Evolutionary conservation across 2,113 vertebrate species (phyloP), one percentile per base, ranked within the genome.

Genomic region (Rousettus leschenaultii): DNA sequence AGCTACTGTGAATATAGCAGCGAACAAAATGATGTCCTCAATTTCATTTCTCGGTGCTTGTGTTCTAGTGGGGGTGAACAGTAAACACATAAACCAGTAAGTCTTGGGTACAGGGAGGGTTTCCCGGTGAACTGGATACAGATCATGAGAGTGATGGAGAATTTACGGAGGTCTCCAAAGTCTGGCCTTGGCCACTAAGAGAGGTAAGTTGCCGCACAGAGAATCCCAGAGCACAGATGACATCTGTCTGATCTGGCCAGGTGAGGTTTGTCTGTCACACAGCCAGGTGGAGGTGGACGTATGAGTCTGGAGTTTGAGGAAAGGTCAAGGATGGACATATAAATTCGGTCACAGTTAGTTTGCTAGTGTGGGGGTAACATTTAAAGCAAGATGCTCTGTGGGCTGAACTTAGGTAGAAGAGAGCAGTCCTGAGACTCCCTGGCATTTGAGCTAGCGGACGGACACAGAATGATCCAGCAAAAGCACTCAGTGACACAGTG

Each of bases 211-310:
- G 30, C 22, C 7, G 2, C 15, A 53, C 59, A 80, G n/a, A 15
- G 48, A 16, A 77, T 1, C 24, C 0, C 7, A 0, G 38, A 3
- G 28, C 28, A 7, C 30, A 5, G 21, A 18, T n/a, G 43, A 6
- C 33, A 45, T 28, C 53, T 35, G 35, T 55, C 55, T 61, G 6
- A 21, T 59, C 57, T 2, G 19, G 19, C 33, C 43, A 82, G 3
- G 6, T 33, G 22, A 22, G 26, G 21, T 43, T 40, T 30, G 40
- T 21, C 75, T 30, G 5, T 38, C 10, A 13, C 21, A 2, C 28
- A 55, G 35, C 68, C 59, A 14, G 9, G 13, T 45, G 59, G 55
- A 65, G 55, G 15, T 33, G 16, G 55, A 3, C 30, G 3, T 18
- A 7, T 16, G 22, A 35, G 33, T 14, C 13, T 35, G 40, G 74